Evolutionary conservation across 2,797 vertebrate species (phyloP).

Genomic region (Esox masquinongy): DNA sequence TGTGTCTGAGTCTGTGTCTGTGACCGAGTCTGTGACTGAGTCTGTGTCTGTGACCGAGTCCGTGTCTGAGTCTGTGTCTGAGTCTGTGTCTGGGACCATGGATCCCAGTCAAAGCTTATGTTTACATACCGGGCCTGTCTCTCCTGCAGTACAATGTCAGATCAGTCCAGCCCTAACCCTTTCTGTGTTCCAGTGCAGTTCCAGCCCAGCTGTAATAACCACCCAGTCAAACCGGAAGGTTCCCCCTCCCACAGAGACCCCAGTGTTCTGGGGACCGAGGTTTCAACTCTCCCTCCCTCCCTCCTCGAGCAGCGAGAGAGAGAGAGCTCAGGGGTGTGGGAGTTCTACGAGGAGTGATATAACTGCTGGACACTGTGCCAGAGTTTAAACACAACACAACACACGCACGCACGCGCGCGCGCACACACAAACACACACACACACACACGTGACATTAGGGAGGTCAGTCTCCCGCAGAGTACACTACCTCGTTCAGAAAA

Average conservation of each 20-base stretch:
- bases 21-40: too few species aligned
- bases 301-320: conserved; percentile 18
- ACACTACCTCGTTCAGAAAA: conserved; percentile 44
- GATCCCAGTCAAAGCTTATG: conserved; percentile 3
- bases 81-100: neutral
- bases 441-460: conserved; percentile 27
- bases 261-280: conserved; percentile 18
- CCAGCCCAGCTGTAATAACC: conserved; percentile 52
- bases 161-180: conserved; percentile 31
- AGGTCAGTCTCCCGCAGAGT: conserved; percentile 38
- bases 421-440: neutral
- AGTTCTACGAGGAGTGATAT: conserved; percentile 34
- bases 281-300: neutral
- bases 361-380: conserved; percentile 30
- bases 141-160: conserved; percentile 13
- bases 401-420: too few species aligned
- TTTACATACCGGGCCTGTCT: conserved; percentile 19
- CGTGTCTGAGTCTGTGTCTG: conserved; percentile 8
- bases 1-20: too few species aligned
- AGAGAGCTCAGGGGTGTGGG: conserved; percentile 25
- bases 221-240: conserved; percentile 24
- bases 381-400: conserved; percentile 4
- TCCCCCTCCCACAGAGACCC: conserved; percentile 4
- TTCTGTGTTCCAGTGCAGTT: conserved; percentile 34
- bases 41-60: too few species aligned